Base-by-base conservation (phyloP, 1,140 invertebrate species). In the Linepithema humile region DNA sequence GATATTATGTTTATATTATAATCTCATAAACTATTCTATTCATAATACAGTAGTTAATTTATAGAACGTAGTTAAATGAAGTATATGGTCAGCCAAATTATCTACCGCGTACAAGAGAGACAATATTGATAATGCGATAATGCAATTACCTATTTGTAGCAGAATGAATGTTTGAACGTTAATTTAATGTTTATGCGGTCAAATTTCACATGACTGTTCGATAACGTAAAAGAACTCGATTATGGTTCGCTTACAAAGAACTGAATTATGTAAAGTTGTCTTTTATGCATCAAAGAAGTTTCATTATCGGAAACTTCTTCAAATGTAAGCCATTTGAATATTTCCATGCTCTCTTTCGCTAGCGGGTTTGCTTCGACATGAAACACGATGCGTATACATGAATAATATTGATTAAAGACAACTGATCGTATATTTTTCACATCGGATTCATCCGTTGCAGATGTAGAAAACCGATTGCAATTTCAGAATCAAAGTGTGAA, bases 231-330 rank as follows among this genome's bases (percentile, higher is more conserved):
- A 69, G n/a, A 67, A 69, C 7, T 55, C 32, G 48, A 0, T 40
- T 38, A 69, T 9, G 43, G 7, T 38, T n/a, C 26, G 7, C n/a
- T 35, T 43, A 55, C 32, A 4, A 20, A 53, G 38, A 70, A 55
- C 0, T 26, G n/a, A 69, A 80, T 80, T 80, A 80, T 53, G 75
- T 70, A 80, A 70, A 80, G 48, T n/a, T 80, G 48, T 32, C 64
- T 80, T 80, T 80, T 55, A 53, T 53, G 48, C 64, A 9, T 6
- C 48, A 40, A 80, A 80, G 64, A 80, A 80, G 64, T 80, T 80
- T 80, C 64, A 80, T 80, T 70, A 80, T 80, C 35, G 75, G 64
- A 80, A 80, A 80, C 64, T 80, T 80, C 64, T 70, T 80, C 48
- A 55, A 55, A 55, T 69, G 12, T 69, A 69, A 23, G 74, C 48